Conservation (phyloP, 2,113 vertebrate species). For the Gadus macrocephalus region DNA sequence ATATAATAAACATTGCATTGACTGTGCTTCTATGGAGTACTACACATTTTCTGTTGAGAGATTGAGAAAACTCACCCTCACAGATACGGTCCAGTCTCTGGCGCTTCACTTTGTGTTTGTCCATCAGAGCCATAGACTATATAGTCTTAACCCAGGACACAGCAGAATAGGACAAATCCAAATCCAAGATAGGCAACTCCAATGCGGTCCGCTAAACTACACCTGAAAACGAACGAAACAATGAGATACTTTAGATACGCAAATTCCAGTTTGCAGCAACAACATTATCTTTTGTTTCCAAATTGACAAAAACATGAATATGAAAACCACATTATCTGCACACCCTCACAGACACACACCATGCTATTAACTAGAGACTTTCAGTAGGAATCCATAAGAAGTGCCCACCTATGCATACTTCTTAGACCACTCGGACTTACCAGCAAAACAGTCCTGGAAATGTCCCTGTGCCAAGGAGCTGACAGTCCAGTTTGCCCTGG, state of each 20-base stretch:
- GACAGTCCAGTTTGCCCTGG: constrained; percentile 43
- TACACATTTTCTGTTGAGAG: not conserved
- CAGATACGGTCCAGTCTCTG: constrained; percentile 85
- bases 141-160: constrained; percentile 63
- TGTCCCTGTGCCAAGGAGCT: constrained; percentile 28
- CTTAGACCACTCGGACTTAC: constrained; percentile 35
- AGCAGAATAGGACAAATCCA: constrained; percentile 41
- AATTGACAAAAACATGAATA: too few species aligned
- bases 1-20: too few species aligned
- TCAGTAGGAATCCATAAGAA: too few species aligned
- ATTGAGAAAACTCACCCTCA: constrained; percentile 67
- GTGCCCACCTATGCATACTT: too few species aligned
- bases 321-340: not conserved
- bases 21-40: too few species aligned
- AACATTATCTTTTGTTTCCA: not conserved
- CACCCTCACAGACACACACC: not conserved
- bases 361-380: too few species aligned
- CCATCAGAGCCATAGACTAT: constrained; percentile 80
- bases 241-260: not conserved
- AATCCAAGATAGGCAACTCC: constrained; percentile 32
- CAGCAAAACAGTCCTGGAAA: constrained; percentile 26
- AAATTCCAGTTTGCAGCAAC: not conserved
- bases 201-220: constrained; percentile 29
- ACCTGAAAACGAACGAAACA: constrained; percentile 35
- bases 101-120: constrained; percentile 89